These are phyloP conservation scores for Pachyseris speciosa DNA, from an alignment of 64 coral and sea anemone genomes.

Conservation along the genomic window DNA sequence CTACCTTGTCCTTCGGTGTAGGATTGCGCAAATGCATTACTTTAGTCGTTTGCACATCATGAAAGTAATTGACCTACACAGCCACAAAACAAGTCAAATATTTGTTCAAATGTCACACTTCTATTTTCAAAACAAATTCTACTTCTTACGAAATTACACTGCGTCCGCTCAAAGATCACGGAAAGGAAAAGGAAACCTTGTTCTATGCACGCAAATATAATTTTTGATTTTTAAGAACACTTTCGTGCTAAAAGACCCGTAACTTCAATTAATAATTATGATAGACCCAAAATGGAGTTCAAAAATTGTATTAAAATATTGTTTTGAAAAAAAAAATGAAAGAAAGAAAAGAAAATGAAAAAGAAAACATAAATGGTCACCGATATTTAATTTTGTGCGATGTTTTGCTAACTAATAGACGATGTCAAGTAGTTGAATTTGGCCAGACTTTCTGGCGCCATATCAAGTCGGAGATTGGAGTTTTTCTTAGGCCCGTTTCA, in stretches of 20 bases:
- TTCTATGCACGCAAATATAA: background rate
- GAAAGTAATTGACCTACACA: background rate
- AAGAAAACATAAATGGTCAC: background rate
- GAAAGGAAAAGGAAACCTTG: background rate
- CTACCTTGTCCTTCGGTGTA: background rate
- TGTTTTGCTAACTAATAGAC: background rate
- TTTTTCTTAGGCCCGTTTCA: too few relatives aligned
- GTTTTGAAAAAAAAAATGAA: too few relatives aligned
- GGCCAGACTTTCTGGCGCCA: background rate
- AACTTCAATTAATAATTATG: background rate
- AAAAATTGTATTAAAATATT: too few relatives aligned
- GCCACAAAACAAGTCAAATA: slow-evolving; percentile 8
- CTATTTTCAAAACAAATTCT: slow-evolving; percentile 3
- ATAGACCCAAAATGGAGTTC: background rate
- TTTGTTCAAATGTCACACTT: background rate
- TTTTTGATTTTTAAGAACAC: background rate
- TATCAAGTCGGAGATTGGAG: too few relatives aligned
- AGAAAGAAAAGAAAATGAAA: too few relatives aligned
- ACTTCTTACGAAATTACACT: background rate
- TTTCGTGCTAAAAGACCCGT: background rate
- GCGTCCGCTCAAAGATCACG: background rate
- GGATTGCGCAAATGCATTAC: background rate
- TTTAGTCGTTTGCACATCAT: background rate
- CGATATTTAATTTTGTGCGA: background rate
- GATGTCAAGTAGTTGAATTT: background rate